Evolutionary conservation across 2,888 invertebrate species (phyloP), one percentile per base, ranked within the genome.

Genomic region (Phalera bucephala): DNA sequence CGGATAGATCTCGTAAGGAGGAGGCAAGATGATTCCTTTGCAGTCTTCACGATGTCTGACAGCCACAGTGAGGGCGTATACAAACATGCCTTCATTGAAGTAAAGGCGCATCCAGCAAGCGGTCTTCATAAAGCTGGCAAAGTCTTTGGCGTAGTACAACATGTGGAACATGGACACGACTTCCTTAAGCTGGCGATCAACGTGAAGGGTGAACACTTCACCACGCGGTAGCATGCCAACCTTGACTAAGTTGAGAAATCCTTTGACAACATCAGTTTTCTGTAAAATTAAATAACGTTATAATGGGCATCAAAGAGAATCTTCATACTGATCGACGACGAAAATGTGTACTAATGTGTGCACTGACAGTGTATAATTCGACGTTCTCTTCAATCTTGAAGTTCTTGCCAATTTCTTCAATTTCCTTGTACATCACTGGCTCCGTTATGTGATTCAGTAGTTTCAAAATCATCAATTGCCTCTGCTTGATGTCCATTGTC

Each of bases 1-100:
- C 0, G 94, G 94, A 48, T 92, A 87, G 52, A 92, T 86, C 72
- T 92, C 92, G 56, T 92, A 92, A 1, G 90, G 85, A 42, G 92
- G 90, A 26, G 92, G 92, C 17, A 92, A 68, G 15, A 90, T 76
- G 34, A 92, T 76, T 17, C 87, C 87, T 45, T 66, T 83, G 73
- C 84, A 86, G 64, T 91, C 91, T 6, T 81, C 76, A 31, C 91
- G 85, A 55, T 91, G 91, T 55, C 89, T 80, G 48, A 87, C 78
- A 21, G 91, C 91, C 3, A 91, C 83, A 42, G 86, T 89, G 11
- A 91, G 73, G 32, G 91, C 91, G 55, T 91, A 92, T 6, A 90
- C 86, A 50, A 92, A 92, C 85, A 91, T 90, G 43, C 91, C 90
- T 63, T 91, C 91, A 64, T 92, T 91, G 36, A 91, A 52, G 63